phyloP scores from a whole-genome alignment of 1,140 invertebrate species.

The Rhagoletis zephyria region DNA sequence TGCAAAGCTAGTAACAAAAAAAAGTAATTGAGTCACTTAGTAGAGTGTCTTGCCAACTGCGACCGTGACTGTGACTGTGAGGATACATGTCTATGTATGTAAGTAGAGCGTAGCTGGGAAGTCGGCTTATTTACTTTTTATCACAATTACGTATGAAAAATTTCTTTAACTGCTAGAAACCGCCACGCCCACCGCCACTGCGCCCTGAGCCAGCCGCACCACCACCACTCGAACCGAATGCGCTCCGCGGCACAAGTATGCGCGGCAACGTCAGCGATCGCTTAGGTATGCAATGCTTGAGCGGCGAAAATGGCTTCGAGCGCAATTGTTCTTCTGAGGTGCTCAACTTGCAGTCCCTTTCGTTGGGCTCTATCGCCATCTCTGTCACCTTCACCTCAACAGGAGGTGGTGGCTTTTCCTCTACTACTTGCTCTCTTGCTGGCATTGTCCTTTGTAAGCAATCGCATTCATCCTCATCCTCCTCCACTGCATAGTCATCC shows the following conservation, averaged over 20 bases:
- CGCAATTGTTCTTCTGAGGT: slow-evolving; percentile 48
- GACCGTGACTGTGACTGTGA: slow-evolving; percentile 20
- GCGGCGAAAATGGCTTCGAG: slow-evolving; percentile 40
- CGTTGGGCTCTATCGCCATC: not conserved
- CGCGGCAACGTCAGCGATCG: slow-evolving; percentile 67
- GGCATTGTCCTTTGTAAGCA: not conserved
- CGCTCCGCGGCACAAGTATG: slow-evolving; percentile 64
- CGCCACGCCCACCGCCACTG: slow-evolving; percentile 60
- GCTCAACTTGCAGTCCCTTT: slow-evolving; percentile 3
- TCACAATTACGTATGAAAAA: slow-evolving; percentile 73
- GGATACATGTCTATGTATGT: not conserved
- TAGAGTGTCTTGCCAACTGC: slow-evolving; percentile 19
- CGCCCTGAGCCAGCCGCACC: slow-evolving; percentile 54
- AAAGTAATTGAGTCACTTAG: not conserved
- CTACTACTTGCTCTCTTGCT: not conserved
- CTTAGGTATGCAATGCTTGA: slow-evolving; percentile 64
- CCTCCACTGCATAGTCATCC: slow-evolving; percentile 27
- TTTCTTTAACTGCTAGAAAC: slow-evolving; percentile 73
- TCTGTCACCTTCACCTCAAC: not conserved
- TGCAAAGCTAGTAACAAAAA: slow-evolving; percentile 53
- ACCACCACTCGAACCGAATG: slow-evolving; percentile 57
- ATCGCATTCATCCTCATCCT: not conserved
- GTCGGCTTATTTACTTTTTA: slow-evolving; percentile 66
- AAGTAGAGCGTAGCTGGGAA: not conserved
- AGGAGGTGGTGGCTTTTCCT: not conserved